Evolutionary conservation across 2,113 vertebrate species (phyloP).

Genomic region (Triplophysa rosa): DNA sequence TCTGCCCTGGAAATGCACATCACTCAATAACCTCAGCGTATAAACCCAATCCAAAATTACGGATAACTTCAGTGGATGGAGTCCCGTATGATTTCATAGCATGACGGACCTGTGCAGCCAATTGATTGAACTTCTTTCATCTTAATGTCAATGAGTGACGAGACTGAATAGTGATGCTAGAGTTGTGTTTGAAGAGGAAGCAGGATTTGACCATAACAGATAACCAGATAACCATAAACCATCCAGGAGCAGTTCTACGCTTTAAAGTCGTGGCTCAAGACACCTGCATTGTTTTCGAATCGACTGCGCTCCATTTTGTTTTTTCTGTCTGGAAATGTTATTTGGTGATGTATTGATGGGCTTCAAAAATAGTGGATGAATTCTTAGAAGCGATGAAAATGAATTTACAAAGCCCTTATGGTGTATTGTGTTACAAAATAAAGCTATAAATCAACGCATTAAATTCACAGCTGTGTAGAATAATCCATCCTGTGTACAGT

Average conservation of each 20-base stretch:
- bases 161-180: background rate
- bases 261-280: too few species aligned
- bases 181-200: constrained; percentile 18
- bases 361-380: too few species aligned
- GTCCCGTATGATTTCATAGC: background rate
- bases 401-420: too few species aligned
- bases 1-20: constrained; percentile 4
- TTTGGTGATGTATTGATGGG: too few species aligned
- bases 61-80: constrained; percentile 16
- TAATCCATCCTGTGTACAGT: background rate
- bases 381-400: too few species aligned
- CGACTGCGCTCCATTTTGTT: too few species aligned
- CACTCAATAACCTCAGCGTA: constrained; percentile 30
- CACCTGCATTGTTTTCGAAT: too few species aligned
- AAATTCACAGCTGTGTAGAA: background rate
- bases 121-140: constrained; percentile 15
- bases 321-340: too few species aligned
- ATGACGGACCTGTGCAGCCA: constrained; percentile 3
- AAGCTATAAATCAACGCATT: too few species aligned
- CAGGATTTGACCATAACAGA: background rate
- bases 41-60: constrained; percentile 1
- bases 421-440: too few species aligned
- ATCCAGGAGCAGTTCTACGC: too few species aligned
- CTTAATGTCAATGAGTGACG: constrained; percentile 3
- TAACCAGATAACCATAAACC: background rate